A percentile compares a stretch with the other conserved stretches of the same genome.
Evolutionary conservation across 35 echinoderm and acorn worm genomes (phyloP).

Genomic region (Apostichopus japonicus): DNA sequence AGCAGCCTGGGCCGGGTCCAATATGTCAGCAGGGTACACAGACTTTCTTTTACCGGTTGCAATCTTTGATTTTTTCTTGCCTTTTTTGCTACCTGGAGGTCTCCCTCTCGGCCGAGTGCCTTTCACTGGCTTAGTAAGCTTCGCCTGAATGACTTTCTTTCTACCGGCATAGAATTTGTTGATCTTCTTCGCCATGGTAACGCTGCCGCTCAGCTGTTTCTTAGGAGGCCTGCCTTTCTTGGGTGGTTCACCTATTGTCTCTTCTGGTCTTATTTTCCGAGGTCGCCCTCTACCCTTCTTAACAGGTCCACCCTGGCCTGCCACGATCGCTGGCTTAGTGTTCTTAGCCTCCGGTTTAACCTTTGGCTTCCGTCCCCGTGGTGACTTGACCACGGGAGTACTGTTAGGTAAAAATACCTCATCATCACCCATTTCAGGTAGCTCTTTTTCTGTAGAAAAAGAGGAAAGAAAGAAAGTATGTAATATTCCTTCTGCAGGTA

Average conservation of each 20-base stretch:
- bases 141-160: constrained; percentile 38
- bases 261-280: constrained; percentile 48
- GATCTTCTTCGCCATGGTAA: constrained; percentile 60
- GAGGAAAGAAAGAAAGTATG: background rate
- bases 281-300: constrained; percentile 56
- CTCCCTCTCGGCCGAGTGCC: constrained; percentile 17
- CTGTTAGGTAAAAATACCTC: constrained; percentile 41
- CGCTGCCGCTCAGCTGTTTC: constrained; percentile 48
- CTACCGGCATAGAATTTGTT: constrained; percentile 58
- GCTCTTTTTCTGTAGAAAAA: background rate
- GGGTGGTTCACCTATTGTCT: constrained; percentile 18
- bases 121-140: background rate
- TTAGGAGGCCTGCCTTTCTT: constrained; percentile 54
- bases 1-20: constrained; percentile 56
- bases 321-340: background rate
- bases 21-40: constrained; percentile 10
- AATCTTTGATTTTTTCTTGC: constrained; percentile 4
- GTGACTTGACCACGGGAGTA: constrained; percentile 18
- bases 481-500: too few species aligned
- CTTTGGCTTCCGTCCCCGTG: constrained; percentile 40
- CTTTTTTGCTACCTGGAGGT: constrained; percentile 60
- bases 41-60: background rate
- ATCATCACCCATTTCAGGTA: constrained; percentile 27
- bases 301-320: constrained; percentile 17
- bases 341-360: background rate